Conservation (phyloP, 2,113 vertebrate genomes). For the Anseranas semipalmata region DNA sequence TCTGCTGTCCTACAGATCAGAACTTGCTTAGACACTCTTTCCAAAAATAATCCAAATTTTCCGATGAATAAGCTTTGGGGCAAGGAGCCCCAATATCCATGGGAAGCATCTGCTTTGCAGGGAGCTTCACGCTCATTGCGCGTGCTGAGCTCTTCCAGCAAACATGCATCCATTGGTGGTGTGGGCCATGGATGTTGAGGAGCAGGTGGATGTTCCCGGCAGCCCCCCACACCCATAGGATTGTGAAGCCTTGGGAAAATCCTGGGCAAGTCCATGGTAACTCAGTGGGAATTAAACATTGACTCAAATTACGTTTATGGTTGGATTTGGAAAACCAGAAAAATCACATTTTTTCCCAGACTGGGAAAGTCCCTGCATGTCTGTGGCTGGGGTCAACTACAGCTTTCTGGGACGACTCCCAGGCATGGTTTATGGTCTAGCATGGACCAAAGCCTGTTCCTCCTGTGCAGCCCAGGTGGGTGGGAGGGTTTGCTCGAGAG, state of each 20-base stretch:
- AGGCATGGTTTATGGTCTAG: too few species aligned
- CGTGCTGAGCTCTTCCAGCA: not conserved
- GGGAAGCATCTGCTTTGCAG: not conserved
- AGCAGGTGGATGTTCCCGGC: not conserved
- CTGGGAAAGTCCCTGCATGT: too few species aligned
- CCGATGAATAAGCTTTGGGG: not conserved
- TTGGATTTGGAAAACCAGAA: too few species aligned
- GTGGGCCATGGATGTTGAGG: too few species aligned
- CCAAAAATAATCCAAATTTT: not conserved
- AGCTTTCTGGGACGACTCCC: too few species aligned
- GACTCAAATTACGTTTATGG: not conserved
- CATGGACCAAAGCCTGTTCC: too few species aligned
- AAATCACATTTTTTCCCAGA: too few species aligned
- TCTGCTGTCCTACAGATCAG: not conserved
- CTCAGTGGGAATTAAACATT: not conserved
- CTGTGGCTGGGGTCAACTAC: too few species aligned
- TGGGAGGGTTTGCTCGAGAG: not conserved
- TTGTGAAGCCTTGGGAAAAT: not conserved
- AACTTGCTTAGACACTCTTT: accelerated
- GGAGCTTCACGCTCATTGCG: not conserved
- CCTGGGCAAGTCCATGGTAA: not conserved
- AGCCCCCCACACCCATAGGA: accelerated
- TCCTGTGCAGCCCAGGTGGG: not conserved
- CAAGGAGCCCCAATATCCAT: accelerated
- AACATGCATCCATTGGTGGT: not conserved